These are phyloP conservation scores for Nebria salina DNA, from an alignment of 2,888 invertebrate genomes.

Conservation along the genomic window DNA sequence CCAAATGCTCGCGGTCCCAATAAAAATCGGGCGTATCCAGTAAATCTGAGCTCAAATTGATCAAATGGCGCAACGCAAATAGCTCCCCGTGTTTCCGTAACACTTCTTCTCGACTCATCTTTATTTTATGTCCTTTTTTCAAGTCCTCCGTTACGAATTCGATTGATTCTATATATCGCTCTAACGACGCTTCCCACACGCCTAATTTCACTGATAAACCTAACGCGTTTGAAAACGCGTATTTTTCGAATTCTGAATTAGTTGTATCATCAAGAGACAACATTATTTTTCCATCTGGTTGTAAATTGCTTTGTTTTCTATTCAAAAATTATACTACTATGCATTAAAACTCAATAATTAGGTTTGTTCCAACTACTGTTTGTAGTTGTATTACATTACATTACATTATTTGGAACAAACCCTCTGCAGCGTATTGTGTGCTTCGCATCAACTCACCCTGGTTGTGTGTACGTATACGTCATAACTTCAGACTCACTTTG, in stretches of 20 bases:
- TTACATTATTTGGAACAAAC: too few species aligned
- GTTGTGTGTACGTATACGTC: conserved; percentile 76
- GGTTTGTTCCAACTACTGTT: too few species aligned
- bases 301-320: conserved; percentile 28
- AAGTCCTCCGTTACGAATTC: conserved; percentile 82
- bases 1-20: conserved; percentile 94
- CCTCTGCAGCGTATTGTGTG: too few species aligned
- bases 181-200: conserved; percentile 91
- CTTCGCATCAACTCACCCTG: conserved; percentile 59
- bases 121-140: conserved; percentile 77
- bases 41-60: conserved; percentile 93
- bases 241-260: conserved; percentile 74
- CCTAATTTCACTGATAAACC: conserved; percentile 93
- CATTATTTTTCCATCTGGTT: conserved; percentile 56
- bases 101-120: conserved; percentile 76
- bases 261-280: conserved; percentile 65
- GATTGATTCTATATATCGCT: conserved; percentile 84
- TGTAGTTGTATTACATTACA: too few species aligned
- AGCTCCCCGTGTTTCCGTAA: conserved; percentile 86
- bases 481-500: conserved; percentile 85
- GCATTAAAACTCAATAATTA: too few species aligned
- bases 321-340: neutral
- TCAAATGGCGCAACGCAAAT: conserved; percentile 86
- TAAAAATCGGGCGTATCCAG: conserved; percentile 97
- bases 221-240: conserved; percentile 94